Evolutionary conservation across 2,888 invertebrate species (phyloP).

Genomic region (Amphipoea lucens): DNA sequence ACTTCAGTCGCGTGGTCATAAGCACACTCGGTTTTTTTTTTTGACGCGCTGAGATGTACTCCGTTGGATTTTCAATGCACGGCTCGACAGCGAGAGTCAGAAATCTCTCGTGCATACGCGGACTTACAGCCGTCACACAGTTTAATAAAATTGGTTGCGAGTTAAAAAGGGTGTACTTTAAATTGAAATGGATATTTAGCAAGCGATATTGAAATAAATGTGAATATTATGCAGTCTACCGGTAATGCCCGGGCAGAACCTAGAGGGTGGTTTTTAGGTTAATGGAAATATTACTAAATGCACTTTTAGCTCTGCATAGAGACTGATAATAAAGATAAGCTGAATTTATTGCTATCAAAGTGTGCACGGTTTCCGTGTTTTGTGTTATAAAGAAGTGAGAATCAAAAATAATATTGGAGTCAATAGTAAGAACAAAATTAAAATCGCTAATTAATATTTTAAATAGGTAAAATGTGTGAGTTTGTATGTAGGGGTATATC

Average conservation of each 20-base stretch:
- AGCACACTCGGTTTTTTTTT: no score
- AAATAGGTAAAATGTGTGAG: no score
- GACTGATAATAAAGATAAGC: not conserved
- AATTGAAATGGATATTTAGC: constrained; percentile 8
- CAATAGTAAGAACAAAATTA: not conserved
- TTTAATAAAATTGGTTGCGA: not conserved
- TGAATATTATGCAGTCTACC: constrained; percentile 11
- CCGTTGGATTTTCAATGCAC: not conserved
- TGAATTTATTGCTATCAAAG: not conserved
- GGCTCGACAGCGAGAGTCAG: not conserved
- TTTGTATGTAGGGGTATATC: no score
- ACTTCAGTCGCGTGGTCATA: no score
- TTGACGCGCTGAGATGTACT: no score
- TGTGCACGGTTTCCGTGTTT: not conserved
- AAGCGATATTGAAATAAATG: constrained; percentile 1
- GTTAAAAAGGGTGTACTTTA: not conserved
- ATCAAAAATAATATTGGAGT: not conserved
- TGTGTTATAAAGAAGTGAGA: not conserved
- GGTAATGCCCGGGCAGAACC: no score
- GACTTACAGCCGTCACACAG: not conserved
- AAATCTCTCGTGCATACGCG: not conserved
- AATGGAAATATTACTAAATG: constrained; percentile 18
- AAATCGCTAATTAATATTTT: not conserved
- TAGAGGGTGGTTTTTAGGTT: constrained; percentile 8
- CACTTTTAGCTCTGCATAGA: constrained; percentile 1